Base-by-base conservation (phyloP, 1,140 invertebrate species). In the Pseudomyrmex flavicornis region DNA sequence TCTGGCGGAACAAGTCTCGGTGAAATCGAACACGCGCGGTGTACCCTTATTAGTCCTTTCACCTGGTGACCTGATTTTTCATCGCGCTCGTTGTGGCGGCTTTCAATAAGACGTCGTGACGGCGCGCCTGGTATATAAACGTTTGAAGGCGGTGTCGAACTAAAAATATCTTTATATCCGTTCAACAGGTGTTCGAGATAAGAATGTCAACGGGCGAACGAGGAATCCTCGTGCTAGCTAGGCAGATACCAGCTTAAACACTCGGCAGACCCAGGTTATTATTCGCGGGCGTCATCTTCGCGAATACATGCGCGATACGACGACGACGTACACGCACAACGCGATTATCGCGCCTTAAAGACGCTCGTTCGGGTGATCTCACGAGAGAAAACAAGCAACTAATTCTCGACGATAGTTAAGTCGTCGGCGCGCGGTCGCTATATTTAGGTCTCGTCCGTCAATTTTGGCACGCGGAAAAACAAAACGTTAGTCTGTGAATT, bases 131-230 rank as follows among this genome's bases (percentile, higher is more conserved):
- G 26, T 26, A 26, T 74, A 82, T 17, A 10, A 10, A 35, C 35
- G 35, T 35, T 35, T 35, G 35, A 46, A 65, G 74, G 20, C 54
- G 46, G 12, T 20, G 65, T 52, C 54, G 54, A 44, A 61, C 84
- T 85, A 85, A 85, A 85, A 85, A 85, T 83, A 85, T 35, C 46
- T 50, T 85, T 68, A 46, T 69, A 48, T 75, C 61, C 72, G 61
- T 76, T 85, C 84, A 85, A 83, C 84, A 85, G 84, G 84, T 85
- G 62, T 69, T 70, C 62, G 52, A 83, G 82, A 83, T 83, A 83
- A 83, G 72, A 79, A 22, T 54, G 70, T 82, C 80, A 76, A 76
- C 35, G 80, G 26, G 20, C 26, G 5, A 26, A n/a, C 59, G 2
- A 65, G 56, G 59, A 44, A 82, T 82, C 46, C 58, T 8, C 35